These are phyloP conservation scores for Sturmia bella DNA, from an alignment of 2,888 invertebrate species.

Conservation along the genomic window DNA sequence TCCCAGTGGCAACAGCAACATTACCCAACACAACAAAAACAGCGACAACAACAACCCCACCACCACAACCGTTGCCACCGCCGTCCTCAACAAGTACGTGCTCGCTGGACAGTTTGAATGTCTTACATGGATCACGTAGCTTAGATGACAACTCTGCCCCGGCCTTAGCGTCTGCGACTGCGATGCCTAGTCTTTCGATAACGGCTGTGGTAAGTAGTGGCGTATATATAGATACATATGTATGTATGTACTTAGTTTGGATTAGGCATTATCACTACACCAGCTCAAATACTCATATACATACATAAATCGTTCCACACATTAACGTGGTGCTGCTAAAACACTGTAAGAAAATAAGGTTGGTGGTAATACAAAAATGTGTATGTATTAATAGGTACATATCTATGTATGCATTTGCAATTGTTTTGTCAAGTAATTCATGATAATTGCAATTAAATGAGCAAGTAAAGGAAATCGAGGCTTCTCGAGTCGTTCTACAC, in stretches of 20 bases:
- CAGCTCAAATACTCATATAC: neutral
- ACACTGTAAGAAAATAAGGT: slow-evolving; percentile 48
- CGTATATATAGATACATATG: slow-evolving; percentile 21
- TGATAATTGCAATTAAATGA: too few relatives aligned
- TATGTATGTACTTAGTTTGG: neutral
- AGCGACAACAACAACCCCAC: slow-evolving; percentile 2
- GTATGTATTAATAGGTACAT: too few relatives aligned
- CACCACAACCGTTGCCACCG: slow-evolving; percentile 36
- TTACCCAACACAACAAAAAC: slow-evolving; percentile 24
- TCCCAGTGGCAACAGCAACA: slow-evolving; percentile 43
- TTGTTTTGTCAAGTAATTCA: too few relatives aligned
- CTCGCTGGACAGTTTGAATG: slow-evolving; percentile 61
- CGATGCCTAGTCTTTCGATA: slow-evolving; percentile 69
- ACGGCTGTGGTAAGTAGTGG: slow-evolving; percentile 77
- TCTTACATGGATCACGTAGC: slow-evolving; percentile 67
- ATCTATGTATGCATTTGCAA: too few relatives aligned
- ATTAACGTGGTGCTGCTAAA: slow-evolving; percentile 35
- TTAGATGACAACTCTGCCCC: slow-evolving; percentile 67
- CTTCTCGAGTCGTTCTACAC: too few relatives aligned
- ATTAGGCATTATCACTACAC: slow-evolving; percentile 1
- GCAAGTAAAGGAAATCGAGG: too few relatives aligned
- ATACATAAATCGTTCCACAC: neutral
- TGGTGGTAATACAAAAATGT: neutral
- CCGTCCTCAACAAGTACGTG: slow-evolving; percentile 64
- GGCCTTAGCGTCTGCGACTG: slow-evolving; percentile 67